Evolutionary conservation across 2,888 invertebrate species (phyloP), one percentile per base, ranked within the genome.

Genomic region (Aradus depressus): DNA sequence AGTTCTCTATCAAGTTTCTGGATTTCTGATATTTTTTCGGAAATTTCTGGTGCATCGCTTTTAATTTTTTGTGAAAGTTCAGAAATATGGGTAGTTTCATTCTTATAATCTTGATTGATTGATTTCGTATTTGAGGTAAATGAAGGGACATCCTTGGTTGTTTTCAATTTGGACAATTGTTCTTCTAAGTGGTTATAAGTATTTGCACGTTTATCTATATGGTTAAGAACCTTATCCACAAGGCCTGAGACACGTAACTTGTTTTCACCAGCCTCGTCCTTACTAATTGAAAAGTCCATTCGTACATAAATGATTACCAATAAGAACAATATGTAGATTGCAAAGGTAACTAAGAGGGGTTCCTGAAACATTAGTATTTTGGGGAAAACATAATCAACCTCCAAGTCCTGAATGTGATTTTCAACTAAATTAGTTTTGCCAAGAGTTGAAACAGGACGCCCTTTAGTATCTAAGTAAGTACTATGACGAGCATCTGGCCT

Each of bases 381-480:
- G 26, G 88, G 82, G 77, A 91, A 96, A 60, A 79, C 81, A 68
- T 96, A 97, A 57, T 81, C 80, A 60, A 60, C 28, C 48, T 87
- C 84, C 67, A 98, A 88, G 68, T 91, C 88, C 69, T 92, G 87
- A 64, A 97, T 97, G 66, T 98, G 98, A 65, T 88, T 87, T 65
- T 97, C 95, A 0, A 95, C 91, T 55, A 98, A 71, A 71, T 96
- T 93, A 18, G 70, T 77, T 67, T 88, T 86, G 2, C 77, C 74
- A 50, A 95, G 78, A 6, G 79, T 73, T 49, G 98, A 75, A 1
- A 96, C 91, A 0, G 91, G 87, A 49, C 98, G 81, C 0, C 96
- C 98, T 60, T 82, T 80, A 0, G 89, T 89, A 67, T 99, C 98
- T 63, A 99, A 75, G 67, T 97, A 99, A 3, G 98, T 97, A 66